Evolutionary conservation across 2,797 vertebrate species (phyloP).

Genomic region (Echeneis naucrates): DNA sequence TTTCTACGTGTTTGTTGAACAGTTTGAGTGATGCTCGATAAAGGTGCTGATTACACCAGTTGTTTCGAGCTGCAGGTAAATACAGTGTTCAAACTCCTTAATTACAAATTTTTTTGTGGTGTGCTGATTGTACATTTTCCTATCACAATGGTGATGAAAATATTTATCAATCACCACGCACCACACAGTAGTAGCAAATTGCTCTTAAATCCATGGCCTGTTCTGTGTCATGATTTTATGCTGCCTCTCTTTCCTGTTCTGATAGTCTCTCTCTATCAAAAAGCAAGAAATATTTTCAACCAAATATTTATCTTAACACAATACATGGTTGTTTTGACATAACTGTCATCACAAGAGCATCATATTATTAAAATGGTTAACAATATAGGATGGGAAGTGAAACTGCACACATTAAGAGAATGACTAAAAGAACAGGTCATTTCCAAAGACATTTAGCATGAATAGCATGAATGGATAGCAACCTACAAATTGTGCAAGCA

Average conservation of each 20-base stretch:
- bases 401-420: neutral
- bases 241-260: neutral
- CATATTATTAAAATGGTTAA: neutral
- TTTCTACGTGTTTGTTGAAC: too few species aligned
- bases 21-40: too few species aligned
- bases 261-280: neutral
- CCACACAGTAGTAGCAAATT: too few species aligned
- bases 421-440: neutral
- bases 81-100: too few species aligned
- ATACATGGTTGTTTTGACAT: neutral
- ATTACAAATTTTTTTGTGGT: too few species aligned
- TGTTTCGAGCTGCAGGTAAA: too few species aligned
- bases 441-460: constrained; percentile 3
- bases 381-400: constrained; percentile 2
- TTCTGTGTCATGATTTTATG: too few species aligned
- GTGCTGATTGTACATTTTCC: too few species aligned
- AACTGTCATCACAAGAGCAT: neutral
- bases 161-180: too few species aligned
- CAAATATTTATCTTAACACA: neutral
- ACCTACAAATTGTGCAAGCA: neutral
- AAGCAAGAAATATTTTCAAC: neutral
- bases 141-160: too few species aligned
- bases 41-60: too few species aligned
- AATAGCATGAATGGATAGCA: neutral
- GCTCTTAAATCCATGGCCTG: too few species aligned